These are phyloP conservation scores for Bombus confusus DNA, from an alignment of 1,140 invertebrate genomes.

Conservation along the genomic window DNA sequence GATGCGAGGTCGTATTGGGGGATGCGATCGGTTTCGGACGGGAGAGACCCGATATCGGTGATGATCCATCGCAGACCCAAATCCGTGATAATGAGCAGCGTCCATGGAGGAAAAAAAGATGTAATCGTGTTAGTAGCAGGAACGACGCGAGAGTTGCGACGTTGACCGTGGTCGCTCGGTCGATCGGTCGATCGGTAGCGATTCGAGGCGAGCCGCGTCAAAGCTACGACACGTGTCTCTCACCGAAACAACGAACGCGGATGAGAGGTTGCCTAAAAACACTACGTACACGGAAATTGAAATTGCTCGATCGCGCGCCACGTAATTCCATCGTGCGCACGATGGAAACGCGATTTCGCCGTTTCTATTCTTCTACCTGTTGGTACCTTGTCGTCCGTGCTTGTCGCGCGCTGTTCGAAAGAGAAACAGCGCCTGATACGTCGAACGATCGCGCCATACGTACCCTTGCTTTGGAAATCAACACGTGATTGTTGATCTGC, in stretches of 20 bases:
- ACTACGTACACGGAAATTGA: not conserved
- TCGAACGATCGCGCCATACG: slow-evolving; percentile 43
- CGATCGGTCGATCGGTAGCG: slow-evolving; percentile 11
- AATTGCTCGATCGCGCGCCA: not conserved
- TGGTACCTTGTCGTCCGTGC: not conserved
- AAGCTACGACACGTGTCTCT: not conserved
- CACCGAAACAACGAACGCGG: not conserved
- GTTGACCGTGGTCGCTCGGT: not conserved
- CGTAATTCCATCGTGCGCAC: not conserved
- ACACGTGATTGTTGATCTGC: slow-evolving; percentile 74
- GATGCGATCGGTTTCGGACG: slow-evolving; percentile 51
- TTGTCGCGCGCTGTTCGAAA: not conserved
- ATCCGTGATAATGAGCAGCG: slow-evolving; percentile 75
- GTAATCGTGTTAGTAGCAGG: slow-evolving; percentile 68
- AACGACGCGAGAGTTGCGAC: slow-evolving; percentile 12
- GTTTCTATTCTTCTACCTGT: not conserved
- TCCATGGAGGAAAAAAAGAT: slow-evolving; percentile 78
- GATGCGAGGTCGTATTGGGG: slow-evolving; percentile 53
- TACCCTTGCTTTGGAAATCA: slow-evolving; percentile 74
- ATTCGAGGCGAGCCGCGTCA: not conserved
- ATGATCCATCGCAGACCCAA: slow-evolving; percentile 68
- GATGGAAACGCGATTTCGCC: not conserved
- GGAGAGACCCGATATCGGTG: slow-evolving; percentile 36
- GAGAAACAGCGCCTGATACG: not conserved
- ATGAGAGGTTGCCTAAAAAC: not conserved